Evolutionary conservation across 92 coral and sea anemone genomes (phyloP).

Genomic region (Muricea muricata): DNA sequence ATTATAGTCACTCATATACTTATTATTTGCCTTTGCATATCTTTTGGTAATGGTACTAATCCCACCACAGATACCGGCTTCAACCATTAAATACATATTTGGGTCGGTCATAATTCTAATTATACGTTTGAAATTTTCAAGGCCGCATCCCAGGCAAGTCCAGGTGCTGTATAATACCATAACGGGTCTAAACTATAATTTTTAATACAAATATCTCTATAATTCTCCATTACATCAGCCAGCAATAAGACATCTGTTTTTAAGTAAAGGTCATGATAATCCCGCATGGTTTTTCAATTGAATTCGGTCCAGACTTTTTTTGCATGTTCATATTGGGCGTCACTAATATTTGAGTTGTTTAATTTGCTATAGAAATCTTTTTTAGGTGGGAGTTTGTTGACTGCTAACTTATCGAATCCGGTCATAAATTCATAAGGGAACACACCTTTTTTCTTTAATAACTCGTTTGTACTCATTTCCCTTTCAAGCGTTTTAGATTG

Average conservation of each 20-base stretch:
- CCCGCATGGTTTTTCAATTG: slow-evolving; percentile 13
- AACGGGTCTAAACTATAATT: neutral
- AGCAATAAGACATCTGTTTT: neutral
- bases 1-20: neutral
- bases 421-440: slow-evolving; percentile 55
- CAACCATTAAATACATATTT: neutral
- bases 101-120: neutral
- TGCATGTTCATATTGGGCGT: slow-evolving; percentile 23
- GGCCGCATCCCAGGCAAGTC: neutral
- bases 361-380: slow-evolving; percentile 23
- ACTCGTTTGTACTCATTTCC: no score
- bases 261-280: slow-evolving; percentile 33
- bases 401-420: slow-evolving; percentile 40
- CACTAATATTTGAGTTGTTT: neutral
- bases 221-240: slow-evolving; percentile 9
- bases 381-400: slow-evolving; percentile 4
- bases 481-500: neutral
- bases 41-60: neutral
- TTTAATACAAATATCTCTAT: neutral
- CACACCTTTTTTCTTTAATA: slow-evolving; percentile 14
- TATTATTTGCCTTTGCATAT: neutral
- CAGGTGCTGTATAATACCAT: neutral
- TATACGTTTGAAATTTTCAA: neutral
- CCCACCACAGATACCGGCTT: neutral
- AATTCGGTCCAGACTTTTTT: neutral